Conservation (phyloP, 2,113 vertebrate genomes). For the Dasyurus viverrinus region DNA sequence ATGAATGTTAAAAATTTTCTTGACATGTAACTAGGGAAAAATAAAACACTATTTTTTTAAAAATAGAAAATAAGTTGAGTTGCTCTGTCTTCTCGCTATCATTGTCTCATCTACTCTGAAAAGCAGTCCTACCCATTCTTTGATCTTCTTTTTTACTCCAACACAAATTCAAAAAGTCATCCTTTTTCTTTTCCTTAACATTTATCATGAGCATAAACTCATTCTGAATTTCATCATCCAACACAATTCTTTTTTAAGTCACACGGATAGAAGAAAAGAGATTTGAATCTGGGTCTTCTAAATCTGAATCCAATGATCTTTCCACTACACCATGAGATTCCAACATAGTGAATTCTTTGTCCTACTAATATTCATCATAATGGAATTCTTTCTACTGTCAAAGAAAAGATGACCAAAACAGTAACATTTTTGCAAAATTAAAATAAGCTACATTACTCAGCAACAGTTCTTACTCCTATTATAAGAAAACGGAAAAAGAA, state of each 20-base stretch:
- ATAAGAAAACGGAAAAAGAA: neutral
- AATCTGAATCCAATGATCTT: neutral
- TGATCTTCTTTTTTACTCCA: neutral
- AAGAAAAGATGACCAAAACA: slow-evolving; percentile 17
- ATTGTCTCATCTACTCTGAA: neutral
- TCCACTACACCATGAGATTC: neutral
- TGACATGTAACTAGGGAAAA: too few relatives aligned
- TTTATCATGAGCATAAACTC: neutral
- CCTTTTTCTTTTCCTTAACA: neutral
- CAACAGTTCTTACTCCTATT: neutral
- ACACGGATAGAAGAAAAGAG: neutral
- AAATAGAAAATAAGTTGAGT: neutral
- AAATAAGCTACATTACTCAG: neutral
- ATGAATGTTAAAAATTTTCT: too few relatives aligned
- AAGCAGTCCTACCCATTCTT: neutral
- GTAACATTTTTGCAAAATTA: neutral
- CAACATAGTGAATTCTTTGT: neutral
- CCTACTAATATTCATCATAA: neutral
- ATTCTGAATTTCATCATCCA: neutral
- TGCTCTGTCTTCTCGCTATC: neutral
- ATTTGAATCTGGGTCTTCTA: neutral
- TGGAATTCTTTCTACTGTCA: neutral
- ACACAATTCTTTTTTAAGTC: neutral
- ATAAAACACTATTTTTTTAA: neutral
- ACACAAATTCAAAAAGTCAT: neutral